Evolutionary conservation across 1,140 invertebrate genomes (phyloP).

Genomic region (Cherax quadricarinatus): DNA sequence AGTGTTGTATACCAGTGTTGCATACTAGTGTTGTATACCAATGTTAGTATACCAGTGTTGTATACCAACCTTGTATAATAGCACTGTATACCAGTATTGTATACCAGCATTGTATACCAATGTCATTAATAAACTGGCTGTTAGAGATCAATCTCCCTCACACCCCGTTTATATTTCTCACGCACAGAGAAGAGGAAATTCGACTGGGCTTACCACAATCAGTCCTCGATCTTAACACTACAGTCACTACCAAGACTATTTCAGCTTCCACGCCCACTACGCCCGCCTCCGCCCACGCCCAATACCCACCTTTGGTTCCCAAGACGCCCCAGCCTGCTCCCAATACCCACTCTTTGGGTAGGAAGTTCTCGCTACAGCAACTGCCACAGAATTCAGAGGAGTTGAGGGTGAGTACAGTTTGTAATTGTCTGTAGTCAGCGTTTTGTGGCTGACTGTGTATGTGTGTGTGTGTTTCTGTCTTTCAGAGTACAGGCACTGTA

Average conservation of each 20-base stretch:
- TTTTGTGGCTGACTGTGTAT: not conserved
- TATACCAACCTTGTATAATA: too few species aligned
- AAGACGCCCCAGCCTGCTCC: slow-evolving; percentile 9
- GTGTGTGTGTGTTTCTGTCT: too few species aligned
- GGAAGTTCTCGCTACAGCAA: slow-evolving; percentile 63
- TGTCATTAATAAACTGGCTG: too few species aligned
- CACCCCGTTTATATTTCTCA: too few species aligned
- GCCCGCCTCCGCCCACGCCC: slow-evolving; percentile 47
- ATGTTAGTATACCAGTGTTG: too few species aligned
- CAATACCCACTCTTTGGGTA: slow-evolving; percentile 54
- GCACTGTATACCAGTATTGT: too few species aligned
- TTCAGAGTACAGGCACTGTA: too few species aligned
- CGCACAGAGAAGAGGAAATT: slow-evolving; percentile 47
- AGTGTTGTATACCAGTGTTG: too few species aligned
- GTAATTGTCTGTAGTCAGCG: not conserved
- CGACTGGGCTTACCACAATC: slow-evolving; percentile 45
- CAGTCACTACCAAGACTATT: not conserved
- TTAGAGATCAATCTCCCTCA: too few species aligned
- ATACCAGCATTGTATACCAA: too few species aligned
- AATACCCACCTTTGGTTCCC: slow-evolving; percentile 52
- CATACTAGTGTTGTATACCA: too few species aligned
- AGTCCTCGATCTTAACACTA: slow-evolving; percentile 41
- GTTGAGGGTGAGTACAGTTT: slow-evolving; percentile 51
- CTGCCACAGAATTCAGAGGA: slow-evolving; percentile 48
- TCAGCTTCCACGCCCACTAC: slow-evolving; percentile 50